Conservation (phyloP, 1,140 invertebrate species). For the Sipha flava region DNA sequence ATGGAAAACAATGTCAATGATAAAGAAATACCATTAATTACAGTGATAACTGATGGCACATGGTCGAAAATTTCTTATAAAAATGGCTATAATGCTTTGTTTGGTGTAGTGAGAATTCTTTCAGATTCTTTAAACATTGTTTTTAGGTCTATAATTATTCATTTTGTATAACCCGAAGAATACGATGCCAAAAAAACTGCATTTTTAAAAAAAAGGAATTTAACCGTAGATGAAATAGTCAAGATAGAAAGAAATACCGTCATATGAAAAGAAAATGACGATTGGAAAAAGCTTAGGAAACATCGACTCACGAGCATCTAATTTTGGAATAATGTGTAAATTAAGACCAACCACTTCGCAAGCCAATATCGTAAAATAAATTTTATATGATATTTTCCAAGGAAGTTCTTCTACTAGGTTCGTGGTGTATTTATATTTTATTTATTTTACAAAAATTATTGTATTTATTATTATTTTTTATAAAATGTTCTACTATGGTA, state of each 20-base stretch:
- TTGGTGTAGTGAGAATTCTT: too few species aligned
- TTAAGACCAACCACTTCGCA: not conserved
- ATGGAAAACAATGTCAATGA: not conserved
- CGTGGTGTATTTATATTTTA: not conserved
- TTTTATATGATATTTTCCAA: too few species aligned
- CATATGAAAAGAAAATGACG: not conserved
- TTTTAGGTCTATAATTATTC: too few species aligned
- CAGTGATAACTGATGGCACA: not conserved
- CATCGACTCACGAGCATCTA: not conserved
- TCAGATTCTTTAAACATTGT: too few species aligned
- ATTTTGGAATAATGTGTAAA: not conserved
- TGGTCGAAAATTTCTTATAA: too few species aligned
- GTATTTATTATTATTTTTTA: not conserved
- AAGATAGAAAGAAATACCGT: not conserved
- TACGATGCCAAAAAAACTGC: too few species aligned
- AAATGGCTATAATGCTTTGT: too few species aligned
- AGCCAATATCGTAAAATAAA: not conserved
- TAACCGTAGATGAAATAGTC: not conserved
- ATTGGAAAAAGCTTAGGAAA: not conserved
- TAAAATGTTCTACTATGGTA: not conserved
- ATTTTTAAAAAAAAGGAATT: too few species aligned
- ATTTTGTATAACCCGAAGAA: too few species aligned
- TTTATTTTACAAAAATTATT: not conserved
- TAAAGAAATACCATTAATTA: not conserved
- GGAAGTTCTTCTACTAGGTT: not conserved